A percentile compares a stretch with the other conserved stretches of the same genome.
These are phyloP conservation scores for Philhelius pedissequus DNA, from an alignment of 2,888 invertebrate genomes.

Conservation along the genomic window DNA sequence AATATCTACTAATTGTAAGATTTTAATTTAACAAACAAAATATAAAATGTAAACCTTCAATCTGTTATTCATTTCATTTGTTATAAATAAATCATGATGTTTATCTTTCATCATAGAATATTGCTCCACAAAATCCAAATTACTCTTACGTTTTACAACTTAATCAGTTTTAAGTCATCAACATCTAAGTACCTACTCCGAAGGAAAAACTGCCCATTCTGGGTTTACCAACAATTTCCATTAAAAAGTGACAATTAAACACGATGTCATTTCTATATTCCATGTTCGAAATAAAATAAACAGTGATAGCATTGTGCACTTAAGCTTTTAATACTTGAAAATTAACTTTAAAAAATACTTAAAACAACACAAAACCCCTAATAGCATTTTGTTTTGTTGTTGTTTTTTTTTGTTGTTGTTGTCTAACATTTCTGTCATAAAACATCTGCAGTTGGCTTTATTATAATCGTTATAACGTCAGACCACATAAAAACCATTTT, in stretches of 20 bases:
- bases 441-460: slow-evolving; percentile 67
- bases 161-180: background rate
- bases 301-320: slow-evolving; percentile 51
- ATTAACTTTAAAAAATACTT: slow-evolving; percentile 51
- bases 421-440: slow-evolving; percentile 57
- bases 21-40: no score
- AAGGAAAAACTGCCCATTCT: background rate
- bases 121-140: background rate
- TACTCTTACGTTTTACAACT: background rate
- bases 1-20: no score
- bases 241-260: slow-evolving; percentile 54
- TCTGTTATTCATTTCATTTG: no score
- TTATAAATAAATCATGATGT: background rate
- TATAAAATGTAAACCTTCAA: no score
- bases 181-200: background rate
- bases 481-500: slow-evolving; percentile 62
- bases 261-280: slow-evolving; percentile 52
- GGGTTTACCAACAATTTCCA: background rate
- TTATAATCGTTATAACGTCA: slow-evolving; percentile 65
- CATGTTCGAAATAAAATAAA: slow-evolving; percentile 39
- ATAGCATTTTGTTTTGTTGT: background rate
- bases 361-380: slow-evolving; percentile 16
- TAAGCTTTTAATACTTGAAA: slow-evolving; percentile 31
- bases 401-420: no score
- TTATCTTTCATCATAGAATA: background rate